Percentiles rank a stretch among this genome's conserved stretches.
Evolutionary conservation across 2,113 vertebrate species (phyloP).

Genomic region (Phoxinus phoxinus): DNA sequence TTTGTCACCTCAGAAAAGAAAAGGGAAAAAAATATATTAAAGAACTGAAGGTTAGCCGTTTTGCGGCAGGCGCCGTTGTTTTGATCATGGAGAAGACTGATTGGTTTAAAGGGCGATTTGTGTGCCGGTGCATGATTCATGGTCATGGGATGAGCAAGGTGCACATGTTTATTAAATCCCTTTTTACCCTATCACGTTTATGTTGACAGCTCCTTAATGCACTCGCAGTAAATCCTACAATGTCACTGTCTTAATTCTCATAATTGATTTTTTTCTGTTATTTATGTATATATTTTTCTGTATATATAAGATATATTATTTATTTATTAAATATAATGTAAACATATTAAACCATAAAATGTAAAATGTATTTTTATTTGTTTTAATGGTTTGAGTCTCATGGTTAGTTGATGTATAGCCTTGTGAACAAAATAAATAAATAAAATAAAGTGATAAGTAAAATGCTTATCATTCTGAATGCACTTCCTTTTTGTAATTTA

Average conservation of each 20-base stretch:
- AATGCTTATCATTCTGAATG: not conserved
- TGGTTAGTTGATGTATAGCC: not conserved
- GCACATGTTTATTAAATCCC: constrained; percentile 44
- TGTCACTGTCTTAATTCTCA: not conserved
- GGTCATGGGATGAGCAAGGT: constrained; percentile 30
- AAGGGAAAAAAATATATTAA: constrained; percentile 18
- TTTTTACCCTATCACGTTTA: constrained; percentile 39
- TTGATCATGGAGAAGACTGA: constrained; percentile 40
- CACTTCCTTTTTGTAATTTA: constrained; percentile 47
- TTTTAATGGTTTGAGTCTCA: too few relatives aligned
- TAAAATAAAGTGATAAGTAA: not conserved
- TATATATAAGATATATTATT: not conserved
- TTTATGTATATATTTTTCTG: not conserved
- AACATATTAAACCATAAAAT: not conserved
- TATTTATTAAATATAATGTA: not conserved
- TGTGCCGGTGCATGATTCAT: constrained; percentile 35
- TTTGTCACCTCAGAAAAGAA: not conserved
- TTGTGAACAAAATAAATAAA: not conserved
- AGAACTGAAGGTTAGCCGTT: constrained; percentile 7
- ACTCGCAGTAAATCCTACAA: not conserved
- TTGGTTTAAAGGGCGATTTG: constrained; percentile 35
- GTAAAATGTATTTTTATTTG: too few relatives aligned
- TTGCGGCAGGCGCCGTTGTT: constrained; percentile 18
- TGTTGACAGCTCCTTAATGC: constrained; percentile 20
- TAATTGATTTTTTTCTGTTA: constrained; percentile 4